Base-by-base conservation (phyloP, 2,797 vertebrate genomes). In the Fundulus diaphanus region DNA sequence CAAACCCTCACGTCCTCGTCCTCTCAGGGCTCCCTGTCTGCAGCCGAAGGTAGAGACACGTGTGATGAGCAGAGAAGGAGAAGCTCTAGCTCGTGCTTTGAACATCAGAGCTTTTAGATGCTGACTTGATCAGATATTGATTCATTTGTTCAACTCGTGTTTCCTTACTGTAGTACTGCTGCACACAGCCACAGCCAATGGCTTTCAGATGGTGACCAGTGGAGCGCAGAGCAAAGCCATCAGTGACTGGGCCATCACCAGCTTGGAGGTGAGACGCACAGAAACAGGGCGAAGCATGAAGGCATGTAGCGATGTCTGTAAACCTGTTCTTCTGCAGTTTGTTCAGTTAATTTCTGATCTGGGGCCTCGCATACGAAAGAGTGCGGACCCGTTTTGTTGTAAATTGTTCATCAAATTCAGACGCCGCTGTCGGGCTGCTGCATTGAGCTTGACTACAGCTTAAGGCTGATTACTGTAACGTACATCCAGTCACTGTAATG, bases 171-270 rank as follows among this genome's bases (percentile, higher is more conserved):
- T 75, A 99, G 98, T 99, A 77, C 92, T 99, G 78, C 92, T 99
- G 61, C 97, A 98, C 86, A 99, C 98, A 0, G 98, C 98, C 73
- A 99, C 98, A 1, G 98, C 98, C 79, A 99, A 98, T 0, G 98
- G 98, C 77, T 99, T 99, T 88, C 98, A 99, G 94, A 99, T 99
- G 98, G 98, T 99, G 82, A 99, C 97, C 72, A 99, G 97, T 0
- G 98, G 98, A 71, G 96, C 96, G 74, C 98, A 99, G 87, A 99
- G 98, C 92, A 99, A 99, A 95, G 97, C 98, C 0, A 85, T 99
- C 90, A 98, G 89, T 0, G 98, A 99, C 91, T 99, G 98, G 98
- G 96, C 97, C 80, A 98, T 99, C 85, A 98, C 97, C 84, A 99
- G 98, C 0, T 94, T 99, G 78, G 98, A 99, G 97, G 98, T 98